These are phyloP conservation scores for Promerops cafer DNA, from an alignment of 2,113 vertebrate genomes.

Conservation along the genomic window DNA sequence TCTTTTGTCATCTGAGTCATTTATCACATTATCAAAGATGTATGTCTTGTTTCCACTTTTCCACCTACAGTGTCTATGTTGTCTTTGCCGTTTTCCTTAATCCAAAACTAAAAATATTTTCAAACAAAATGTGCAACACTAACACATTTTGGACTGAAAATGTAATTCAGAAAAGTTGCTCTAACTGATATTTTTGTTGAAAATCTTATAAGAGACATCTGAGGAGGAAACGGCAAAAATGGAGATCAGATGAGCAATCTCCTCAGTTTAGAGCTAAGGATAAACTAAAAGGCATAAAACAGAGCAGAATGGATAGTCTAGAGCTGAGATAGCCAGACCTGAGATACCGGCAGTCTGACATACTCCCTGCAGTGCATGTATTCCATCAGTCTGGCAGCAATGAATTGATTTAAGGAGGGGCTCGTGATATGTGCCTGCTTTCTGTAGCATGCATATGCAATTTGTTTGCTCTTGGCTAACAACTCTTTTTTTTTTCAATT, in stretches of 20 bases:
- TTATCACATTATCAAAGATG: not conserved
- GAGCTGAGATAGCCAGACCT: not conserved
- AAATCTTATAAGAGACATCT: not conserved
- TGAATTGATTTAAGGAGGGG: not conserved
- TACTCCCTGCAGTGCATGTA: not conserved
- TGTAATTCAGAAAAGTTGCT: not conserved
- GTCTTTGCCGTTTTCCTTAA: not conserved
- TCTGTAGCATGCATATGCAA: slow-evolving; percentile 6
- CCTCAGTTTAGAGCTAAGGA: not conserved
- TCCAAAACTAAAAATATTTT: not conserved
- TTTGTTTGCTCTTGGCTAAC: slow-evolving; percentile 29
- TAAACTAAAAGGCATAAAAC: not conserved
- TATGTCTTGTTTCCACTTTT: not conserved
- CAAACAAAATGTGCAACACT: not conserved
- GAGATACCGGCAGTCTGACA: not conserved
- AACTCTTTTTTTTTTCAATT: not conserved
- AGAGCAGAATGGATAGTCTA: not conserved
- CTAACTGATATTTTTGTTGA: not conserved
- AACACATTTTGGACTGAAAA: not conserved
- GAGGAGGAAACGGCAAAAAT: not conserved
- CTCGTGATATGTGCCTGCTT: not conserved
- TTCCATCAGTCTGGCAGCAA: not conserved
- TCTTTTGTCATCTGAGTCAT: not conserved
- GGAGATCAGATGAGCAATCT: not conserved
- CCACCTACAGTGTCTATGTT: not conserved